Evolutionary conservation across 1,140 invertebrate genomes (phyloP), one percentile per base, ranked within the genome.

Genomic region (Drosophila takahashii): DNA sequence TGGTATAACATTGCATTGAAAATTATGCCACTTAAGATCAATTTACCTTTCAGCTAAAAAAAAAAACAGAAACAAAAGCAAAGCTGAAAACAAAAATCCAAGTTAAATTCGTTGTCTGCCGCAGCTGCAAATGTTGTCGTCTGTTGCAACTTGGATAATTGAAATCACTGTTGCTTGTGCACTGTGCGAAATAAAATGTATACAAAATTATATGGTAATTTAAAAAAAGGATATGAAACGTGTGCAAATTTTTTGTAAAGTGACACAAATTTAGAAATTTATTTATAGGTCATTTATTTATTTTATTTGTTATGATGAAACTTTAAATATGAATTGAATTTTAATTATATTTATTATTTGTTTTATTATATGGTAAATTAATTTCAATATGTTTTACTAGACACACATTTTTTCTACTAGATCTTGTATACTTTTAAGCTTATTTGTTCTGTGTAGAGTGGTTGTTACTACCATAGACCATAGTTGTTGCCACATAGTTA

Each of bases 401-500:
- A 27, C 5, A 8, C 29, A 29, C 2, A 7, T 32, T 32, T 32
- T 32, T 9, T 9, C 3, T 10, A 0, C 15, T 1, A 18, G 0
- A 9, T 48, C 3, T 8, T n/a, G 15, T 10, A 4, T 4, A 11
- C 8, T 47, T 27, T 2, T 5, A 1, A 27, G 15, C 2, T 41
- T 61, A 3, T 62, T 39, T 50, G 18, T 34, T 57, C 18, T 10
- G 47, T 77, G 74, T 44, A 53, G 3, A 16, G 26, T 10, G 27
- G 39, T 26, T 62, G 65, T 37, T 62, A 34, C 15, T 44, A 9
- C 44, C 54, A 47, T 41, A 75, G 69, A 9, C 44, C 54, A 47
- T 41, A 75, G 69, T 37, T 81, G 69, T 81, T 81, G 79, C 79
- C 79, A 77, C 79, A 81, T 81, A 77, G 78, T 80, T 58, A 61